Conservation (phyloP, 2,113 vertebrate species). For the Chiloscyllium plagiosum region DNA sequence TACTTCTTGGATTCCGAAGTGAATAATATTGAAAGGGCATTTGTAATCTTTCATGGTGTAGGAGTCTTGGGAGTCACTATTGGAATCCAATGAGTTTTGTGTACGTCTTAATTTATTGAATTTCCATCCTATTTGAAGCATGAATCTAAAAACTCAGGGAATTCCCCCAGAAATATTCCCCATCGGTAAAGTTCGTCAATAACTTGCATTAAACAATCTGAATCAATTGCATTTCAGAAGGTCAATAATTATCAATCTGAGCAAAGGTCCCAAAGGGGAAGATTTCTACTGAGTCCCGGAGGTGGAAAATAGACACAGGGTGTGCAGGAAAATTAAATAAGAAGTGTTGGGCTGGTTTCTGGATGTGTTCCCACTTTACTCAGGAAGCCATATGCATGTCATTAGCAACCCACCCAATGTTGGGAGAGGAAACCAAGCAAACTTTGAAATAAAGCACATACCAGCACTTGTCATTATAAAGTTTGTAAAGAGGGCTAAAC, state of each 20-base stretch:
- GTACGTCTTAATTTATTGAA: neutral
- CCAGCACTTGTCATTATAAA: neutral
- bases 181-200: neutral
- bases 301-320: neutral
- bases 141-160: neutral
- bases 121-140: neutral
- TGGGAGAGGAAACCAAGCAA: neutral
- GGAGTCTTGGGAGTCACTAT: neutral
- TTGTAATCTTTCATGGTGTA: neutral
- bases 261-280: neutral
- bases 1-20: neutral
- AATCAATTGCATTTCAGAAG: neutral
- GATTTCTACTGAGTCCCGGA: neutral
- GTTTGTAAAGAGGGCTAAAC: too few relatives aligned
- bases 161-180: conserved; percentile 11
- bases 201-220: neutral
- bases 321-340: neutral
- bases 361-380: neutral
- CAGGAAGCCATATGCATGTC: neutral
- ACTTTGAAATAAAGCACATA: neutral
- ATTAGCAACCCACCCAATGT: neutral
- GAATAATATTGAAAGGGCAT: neutral
- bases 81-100: neutral
- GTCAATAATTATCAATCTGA: neutral
- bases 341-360: neutral